Evolutionary conservation across 2,113 vertebrate genomes (phyloP), one percentile per base, ranked within the genome.

Genomic region (Hepsetus odoe): DNA sequence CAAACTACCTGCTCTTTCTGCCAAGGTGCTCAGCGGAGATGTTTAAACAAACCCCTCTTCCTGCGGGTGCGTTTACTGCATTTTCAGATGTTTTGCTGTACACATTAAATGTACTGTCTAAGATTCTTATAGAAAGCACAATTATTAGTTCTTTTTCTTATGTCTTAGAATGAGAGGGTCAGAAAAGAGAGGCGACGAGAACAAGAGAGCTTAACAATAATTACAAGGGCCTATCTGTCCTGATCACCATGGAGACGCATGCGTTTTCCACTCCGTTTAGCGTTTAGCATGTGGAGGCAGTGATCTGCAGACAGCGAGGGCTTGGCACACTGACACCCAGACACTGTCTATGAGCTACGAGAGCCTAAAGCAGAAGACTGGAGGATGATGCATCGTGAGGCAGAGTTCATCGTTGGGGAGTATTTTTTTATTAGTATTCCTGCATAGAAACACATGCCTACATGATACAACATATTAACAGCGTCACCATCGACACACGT

Each of bases 211-310:
- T 79, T 44, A 62, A 73, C 67, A 69, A 58, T 86, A 88, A 90
- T 90, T 90, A 89, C 84, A 68, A 69, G 85, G 80, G 83, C 85
- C 84, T 87, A 86, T 91, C 87, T 82, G 83, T 84, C 73, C 77
- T 81, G 76, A 89, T 91, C 89, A 85, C 91, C 89, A 90, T 91
- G 90, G 92, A 87, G 90, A 92, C 75, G 80, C 68, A 75, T 86
- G 76, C 84, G 87, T 85, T 80, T 84, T 85, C 78, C 83, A 82
- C 73, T 71, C 46, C 28, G 18, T 73, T 69, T 70, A 59, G 87
- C 77, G 83, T 88, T 84, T 51, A 51, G 46, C 76, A 72, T 85
- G 86, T 86, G 46, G 65, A 85, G 76, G 72, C 82, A 70, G 80
- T 77, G 77, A 81, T 85, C 83, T 86, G 80, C 82, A 79, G 77